phyloP scores from a whole-genome alignment of 2,113 vertebrate genomes.

The Centropus unirufus region DNA sequence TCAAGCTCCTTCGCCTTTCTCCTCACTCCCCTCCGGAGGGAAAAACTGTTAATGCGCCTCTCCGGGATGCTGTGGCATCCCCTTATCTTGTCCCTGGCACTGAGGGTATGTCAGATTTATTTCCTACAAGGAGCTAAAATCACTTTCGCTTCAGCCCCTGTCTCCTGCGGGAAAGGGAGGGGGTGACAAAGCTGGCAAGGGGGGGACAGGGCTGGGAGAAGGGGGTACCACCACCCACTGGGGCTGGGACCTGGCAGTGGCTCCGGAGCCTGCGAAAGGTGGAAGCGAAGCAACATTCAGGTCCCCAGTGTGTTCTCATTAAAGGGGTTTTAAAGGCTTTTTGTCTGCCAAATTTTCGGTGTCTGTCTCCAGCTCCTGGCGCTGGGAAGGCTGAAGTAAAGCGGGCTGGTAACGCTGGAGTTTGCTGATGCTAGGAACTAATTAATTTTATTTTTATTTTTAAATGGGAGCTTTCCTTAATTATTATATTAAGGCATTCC shows the following conservation, averaged over 20 bases:
- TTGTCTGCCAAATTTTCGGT: not conserved
- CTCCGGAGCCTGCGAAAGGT: not conserved
- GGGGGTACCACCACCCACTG: not conserved
- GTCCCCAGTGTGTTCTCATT: not conserved
- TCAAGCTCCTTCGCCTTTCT: not conserved
- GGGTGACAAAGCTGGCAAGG: no score
- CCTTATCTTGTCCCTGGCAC: not conserved
- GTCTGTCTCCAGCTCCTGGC: not conserved
- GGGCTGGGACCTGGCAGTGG: not conserved
- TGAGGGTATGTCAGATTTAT: not conserved
- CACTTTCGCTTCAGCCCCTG: not conserved
- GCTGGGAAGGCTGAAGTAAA: not conserved
- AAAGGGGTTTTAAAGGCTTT: not conserved
- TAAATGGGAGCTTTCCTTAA: not conserved
- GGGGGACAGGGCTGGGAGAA: not conserved
- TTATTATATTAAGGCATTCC: slow-evolving; percentile 20
- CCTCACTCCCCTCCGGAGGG: not conserved
- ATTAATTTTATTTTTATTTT: not conserved
- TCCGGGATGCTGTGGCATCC: not conserved
- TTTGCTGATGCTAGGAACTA: not conserved
- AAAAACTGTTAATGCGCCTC: not conserved
- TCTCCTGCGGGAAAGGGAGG: not conserved
- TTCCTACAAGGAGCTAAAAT: not conserved
- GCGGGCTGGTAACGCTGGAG: not conserved
- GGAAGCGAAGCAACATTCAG: not conserved